A percentile compares a stretch with the other conserved stretches of the same genome.
phyloP scores from a whole-genome alignment of 64 coral and sea anemone species.

The Stichodactyla mertensii region DNA sequence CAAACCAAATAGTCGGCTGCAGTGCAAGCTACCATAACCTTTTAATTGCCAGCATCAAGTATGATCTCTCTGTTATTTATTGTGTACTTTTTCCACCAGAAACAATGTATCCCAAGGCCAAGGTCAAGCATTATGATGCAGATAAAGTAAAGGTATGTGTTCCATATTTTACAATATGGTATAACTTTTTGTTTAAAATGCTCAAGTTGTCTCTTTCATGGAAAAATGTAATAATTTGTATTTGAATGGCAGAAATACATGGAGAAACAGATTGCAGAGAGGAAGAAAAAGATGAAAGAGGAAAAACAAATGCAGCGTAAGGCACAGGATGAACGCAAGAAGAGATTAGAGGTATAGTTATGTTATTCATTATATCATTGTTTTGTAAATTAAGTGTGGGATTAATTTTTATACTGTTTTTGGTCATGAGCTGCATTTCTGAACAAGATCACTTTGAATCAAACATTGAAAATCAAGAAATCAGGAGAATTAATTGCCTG shows the following conservation, averaged over 20 bases:
- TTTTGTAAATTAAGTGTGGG: neutral
- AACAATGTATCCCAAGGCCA: conserved; percentile 48
- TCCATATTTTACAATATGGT: neutral
- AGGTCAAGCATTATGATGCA: conserved; percentile 70
- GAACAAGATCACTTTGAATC: too few species aligned
- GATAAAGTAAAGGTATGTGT: conserved; percentile 70
- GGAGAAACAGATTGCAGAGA: conserved; percentile 77
- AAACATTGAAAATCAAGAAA: too few species aligned
- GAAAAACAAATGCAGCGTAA: conserved; percentile 78
- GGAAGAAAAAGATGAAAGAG: conserved; percentile 80
- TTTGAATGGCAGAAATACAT: conserved; percentile 83
- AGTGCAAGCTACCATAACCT: too few species aligned
- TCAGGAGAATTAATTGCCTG: too few species aligned
- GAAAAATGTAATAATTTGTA: neutral
- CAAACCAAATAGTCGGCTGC: too few species aligned
- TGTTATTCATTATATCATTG: neutral
- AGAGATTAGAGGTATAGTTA: conserved; percentile 64
- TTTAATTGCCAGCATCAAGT: too few species aligned
- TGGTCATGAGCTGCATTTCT: too few species aligned
- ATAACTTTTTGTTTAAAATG: neutral
- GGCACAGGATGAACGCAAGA: conserved; percentile 65
- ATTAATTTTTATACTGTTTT: too few species aligned
- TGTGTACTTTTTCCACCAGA: neutral
- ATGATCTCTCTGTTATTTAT: neutral
- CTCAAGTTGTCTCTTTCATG: neutral